Evolutionary conservation across 2,113 vertebrate genomes (phyloP), one percentile per base, ranked within the genome.

Genomic region (Pholis gunnellus): DNA sequence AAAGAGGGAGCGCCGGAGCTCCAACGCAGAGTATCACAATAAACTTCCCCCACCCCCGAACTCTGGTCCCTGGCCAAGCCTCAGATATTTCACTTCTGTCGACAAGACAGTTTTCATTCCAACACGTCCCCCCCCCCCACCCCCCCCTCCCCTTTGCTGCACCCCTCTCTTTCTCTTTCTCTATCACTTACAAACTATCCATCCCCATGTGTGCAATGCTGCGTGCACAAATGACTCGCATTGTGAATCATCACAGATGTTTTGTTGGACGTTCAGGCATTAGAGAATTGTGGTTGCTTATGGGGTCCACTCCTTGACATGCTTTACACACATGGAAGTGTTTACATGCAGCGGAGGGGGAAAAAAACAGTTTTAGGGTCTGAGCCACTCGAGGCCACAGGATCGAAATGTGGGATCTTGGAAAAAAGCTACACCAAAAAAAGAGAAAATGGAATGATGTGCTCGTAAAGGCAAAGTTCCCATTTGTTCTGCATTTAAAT

Each of bases 51-150:
- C 79, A 29, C 56, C 89, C 87, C 91, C 25, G 9, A 89, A 81
- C 60, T 75, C 80, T 90, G 90, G 79, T 78, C 38, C 69, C 44
- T 3, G 22, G 90, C 93, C 92, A 92, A 92, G 89, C 90, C 91
- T 91, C 89, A 92, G 85, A 92, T 90, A 91, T 92, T 93, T 92
- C 65, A 82, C 81, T 91, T 92, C 92, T 92, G 92, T 93, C 72
- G 84, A 93, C 92, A 90, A 85, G 87, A 92, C 87, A 87, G 79
- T 89, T 94, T 93, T 91, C 87, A 90, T 91, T 94, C 93, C 89
- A 91, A 67, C 75, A 9, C 54, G 44, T 5, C 59, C 22, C 65
- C 76, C 15, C 63, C 10, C 44, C 18, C 77, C 60, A 29, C 29
- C 72, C 57, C 65, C 22, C 67, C 78, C 13, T 52, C 10, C 63